Percentiles rank a stretch among this genome's conserved stretches.
Evolutionary conservation across 2,797 vertebrate genomes (phyloP).

Genomic region (Bradypodion ventrale): DNA sequence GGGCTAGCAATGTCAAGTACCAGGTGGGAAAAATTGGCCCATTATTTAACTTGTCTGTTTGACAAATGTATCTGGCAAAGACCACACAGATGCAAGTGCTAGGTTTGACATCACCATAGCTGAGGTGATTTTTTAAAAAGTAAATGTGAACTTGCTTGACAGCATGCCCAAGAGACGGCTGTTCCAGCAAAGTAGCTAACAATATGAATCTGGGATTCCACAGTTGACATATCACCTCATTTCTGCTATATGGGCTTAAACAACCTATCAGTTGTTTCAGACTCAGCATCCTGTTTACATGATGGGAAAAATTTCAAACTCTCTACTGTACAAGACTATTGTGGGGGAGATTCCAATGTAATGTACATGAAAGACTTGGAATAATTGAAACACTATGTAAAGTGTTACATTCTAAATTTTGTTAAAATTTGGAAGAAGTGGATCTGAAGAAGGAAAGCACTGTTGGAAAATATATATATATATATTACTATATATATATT

Average conservation of each 20-base stretch:
- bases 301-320: not conserved
- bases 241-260: not conserved
- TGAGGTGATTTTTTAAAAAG: conserved; percentile 57
- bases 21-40: conserved; percentile 66
- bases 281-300: not conserved
- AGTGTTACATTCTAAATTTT: not conserved
- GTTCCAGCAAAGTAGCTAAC: conserved; percentile 3
- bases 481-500: too few species aligned
- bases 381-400: not conserved
- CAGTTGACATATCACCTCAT: not conserved
- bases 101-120: conserved; percentile 62
- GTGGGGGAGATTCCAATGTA: not conserved
- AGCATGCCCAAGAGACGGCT: conserved; percentile 50
- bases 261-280: not conserved
- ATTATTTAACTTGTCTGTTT: conserved; percentile 67
- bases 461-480: too few species aligned
- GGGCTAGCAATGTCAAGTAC: conserved; percentile 56
- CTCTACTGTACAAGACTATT: not conserved
- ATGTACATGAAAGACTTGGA: not conserved
- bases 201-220: not conserved
- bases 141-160: conserved; percentile 65
- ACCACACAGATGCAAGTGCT: conserved; percentile 70
- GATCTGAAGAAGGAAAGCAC: not conserved
- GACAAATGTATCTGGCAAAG: conserved; percentile 68
- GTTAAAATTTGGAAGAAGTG: conserved; percentile 28